Evolutionary conservation across 2,113 vertebrate genomes (phyloP).

Genomic region (Colinus virginianus): DNA sequence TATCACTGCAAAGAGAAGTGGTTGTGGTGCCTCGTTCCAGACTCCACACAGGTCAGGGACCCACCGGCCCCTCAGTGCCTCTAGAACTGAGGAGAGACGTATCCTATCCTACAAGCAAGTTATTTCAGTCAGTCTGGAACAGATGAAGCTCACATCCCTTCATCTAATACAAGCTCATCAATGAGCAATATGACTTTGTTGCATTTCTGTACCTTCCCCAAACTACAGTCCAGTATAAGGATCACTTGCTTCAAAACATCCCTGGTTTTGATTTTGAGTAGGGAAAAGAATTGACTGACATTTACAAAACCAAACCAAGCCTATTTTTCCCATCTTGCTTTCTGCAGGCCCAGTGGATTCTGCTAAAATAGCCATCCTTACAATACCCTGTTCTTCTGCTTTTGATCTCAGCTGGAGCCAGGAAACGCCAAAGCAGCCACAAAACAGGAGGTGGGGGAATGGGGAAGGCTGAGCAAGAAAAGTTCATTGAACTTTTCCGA

Average conservation of each 20-base stretch:
- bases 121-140: not conserved
- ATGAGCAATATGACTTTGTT: not conserved
- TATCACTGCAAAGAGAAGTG: not conserved
- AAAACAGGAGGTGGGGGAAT: not conserved
- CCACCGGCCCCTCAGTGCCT: not conserved
- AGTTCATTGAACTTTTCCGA: not conserved
- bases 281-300: not conserved
- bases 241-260: not conserved
- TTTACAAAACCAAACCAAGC: conserved; percentile 13
- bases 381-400: not conserved
- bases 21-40: not conserved
- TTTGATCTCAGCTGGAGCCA: conserved; percentile 46
- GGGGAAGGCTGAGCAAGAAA: not conserved
- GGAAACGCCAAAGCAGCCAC: conserved; percentile 46
- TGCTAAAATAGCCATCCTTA: not conserved
- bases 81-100: not conserved
- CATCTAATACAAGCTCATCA: not conserved
- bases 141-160: not conserved
- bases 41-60: fast-evolving
- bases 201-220: conserved; percentile 9
- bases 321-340: not conserved
- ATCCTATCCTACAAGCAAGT: fast-evolving
- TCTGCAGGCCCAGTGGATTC: not conserved
- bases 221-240: not conserved
- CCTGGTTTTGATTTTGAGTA: conserved; percentile 24